These are phyloP conservation scores for Scolanthus callimorphus DNA, from an alignment of 92 coral and sea anemone genomes.

Conservation along the genomic window DNA sequence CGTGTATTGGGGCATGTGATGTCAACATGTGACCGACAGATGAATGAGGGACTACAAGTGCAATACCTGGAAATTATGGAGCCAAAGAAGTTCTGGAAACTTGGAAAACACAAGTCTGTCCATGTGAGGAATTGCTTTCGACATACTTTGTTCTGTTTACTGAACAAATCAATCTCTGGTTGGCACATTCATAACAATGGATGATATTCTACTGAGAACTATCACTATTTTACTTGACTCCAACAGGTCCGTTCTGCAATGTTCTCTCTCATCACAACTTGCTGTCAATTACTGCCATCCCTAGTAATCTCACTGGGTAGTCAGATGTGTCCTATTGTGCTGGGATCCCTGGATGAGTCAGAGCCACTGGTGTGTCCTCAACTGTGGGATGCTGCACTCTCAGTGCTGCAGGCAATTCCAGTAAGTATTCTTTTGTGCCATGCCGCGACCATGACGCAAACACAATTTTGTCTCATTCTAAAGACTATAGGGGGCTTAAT, in stretches of 20 bases:
- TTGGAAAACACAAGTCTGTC: slow-evolving; percentile 80
- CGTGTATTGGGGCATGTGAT: slow-evolving; percentile 76
- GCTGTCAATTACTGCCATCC: slow-evolving; percentile 65
- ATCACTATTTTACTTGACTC: no score
- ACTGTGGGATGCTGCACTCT: slow-evolving; percentile 85
- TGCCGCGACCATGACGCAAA: no score
- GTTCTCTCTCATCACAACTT: slow-evolving; percentile 61
- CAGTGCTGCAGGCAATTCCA: slow-evolving; percentile 59
- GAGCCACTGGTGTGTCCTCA: slow-evolving; percentile 87
- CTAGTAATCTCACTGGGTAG: slow-evolving; percentile 39
- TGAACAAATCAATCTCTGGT: no score
- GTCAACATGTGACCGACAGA: slow-evolving; percentile 38
- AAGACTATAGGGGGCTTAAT: no score
- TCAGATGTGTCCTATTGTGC: slow-evolving; percentile 76
- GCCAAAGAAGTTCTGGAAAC: slow-evolving; percentile 88
- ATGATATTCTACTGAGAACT: no score
- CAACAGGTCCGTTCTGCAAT: slow-evolving; percentile 83
- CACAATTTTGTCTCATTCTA: no score
- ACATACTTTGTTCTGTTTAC: no score
- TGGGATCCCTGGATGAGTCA: slow-evolving; percentile 82
- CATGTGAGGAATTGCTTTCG: slow-evolving; percentile 69
- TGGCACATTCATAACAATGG: no score
- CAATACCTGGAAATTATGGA: slow-evolving; percentile 46
- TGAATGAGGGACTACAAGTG: slow-evolving; percentile 38
- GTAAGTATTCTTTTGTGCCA: slow-evolving; percentile 18